Conservation (phyloP, 2,113 vertebrate genomes). For the Sapayoa aenigma region DNA sequence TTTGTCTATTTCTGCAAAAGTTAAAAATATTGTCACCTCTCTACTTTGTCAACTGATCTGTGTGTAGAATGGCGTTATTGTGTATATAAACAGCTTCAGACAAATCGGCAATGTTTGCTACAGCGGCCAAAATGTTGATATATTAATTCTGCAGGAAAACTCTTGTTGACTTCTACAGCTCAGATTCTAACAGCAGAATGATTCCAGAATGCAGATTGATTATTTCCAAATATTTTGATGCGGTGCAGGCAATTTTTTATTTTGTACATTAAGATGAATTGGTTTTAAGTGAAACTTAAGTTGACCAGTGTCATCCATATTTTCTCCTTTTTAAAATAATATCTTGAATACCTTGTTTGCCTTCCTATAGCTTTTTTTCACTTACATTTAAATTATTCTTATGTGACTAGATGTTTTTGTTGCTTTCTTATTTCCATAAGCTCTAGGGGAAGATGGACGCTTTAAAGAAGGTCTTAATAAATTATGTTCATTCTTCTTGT, state of each 20-base stretch:
- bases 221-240: neutral
- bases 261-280: neutral
- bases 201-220: neutral
- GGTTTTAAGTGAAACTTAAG: neutral
- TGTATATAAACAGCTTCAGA: neutral
- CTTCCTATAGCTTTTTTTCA: neutral
- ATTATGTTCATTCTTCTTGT: conserved; percentile 2
- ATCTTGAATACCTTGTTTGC: neutral
- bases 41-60: neutral
- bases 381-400: neutral
- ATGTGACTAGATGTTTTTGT: neutral
- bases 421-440: neutral
- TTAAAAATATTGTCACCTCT: neutral
- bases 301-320: neutral
- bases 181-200: neutral
- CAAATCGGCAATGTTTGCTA: neutral
- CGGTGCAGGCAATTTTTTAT: neutral
- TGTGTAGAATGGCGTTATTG: neutral
- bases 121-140: neutral
- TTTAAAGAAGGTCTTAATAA: conserved; percentile 15
- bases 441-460: neutral
- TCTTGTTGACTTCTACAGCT: neutral
- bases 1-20: neutral
- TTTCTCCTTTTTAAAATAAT: neutral
- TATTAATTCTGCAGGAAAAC: neutral